A percentile compares a stretch with the other conserved stretches of the same genome.
Conservation (phyloP, 2,797 vertebrate species). For the Notolabrus celidotus region DNA sequence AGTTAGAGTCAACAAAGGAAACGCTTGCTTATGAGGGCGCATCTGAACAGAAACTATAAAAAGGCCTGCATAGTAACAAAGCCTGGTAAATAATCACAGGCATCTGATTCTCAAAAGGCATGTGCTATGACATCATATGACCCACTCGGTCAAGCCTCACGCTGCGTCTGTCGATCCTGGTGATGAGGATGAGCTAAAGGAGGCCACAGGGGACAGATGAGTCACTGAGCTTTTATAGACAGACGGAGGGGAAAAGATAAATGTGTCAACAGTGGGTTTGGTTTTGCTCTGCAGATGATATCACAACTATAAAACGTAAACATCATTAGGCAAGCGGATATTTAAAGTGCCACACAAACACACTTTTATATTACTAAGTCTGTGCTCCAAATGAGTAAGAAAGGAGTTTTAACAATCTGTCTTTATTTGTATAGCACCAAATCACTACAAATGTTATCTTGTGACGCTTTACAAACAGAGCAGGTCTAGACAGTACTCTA, state of each 20-base stretch:
- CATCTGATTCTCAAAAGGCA: constrained; percentile 33
- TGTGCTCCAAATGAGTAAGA: too few species aligned
- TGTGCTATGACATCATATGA: constrained; percentile 59
- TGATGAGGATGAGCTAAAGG: constrained; percentile 49
- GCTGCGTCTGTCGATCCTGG: constrained; percentile 27
- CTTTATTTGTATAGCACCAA: too few species aligned
- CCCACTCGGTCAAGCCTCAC: constrained; percentile 44
- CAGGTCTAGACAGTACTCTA: too few species aligned
- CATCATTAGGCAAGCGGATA: not conserved
- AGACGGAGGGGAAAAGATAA: constrained; percentile 49
- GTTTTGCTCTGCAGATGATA: constrained; percentile 19
- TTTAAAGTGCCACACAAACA: too few species aligned
- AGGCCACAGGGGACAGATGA: constrained; percentile 51
- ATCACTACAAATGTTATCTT: too few species aligned
- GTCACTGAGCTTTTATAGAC: constrained; percentile 39
- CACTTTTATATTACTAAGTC: too few species aligned
- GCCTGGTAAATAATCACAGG: constrained; percentile 52
- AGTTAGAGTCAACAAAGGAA: constrained; percentile 31
- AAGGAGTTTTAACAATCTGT: too few species aligned
- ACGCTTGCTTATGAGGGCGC: constrained; percentile 30
- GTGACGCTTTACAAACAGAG: too few species aligned
- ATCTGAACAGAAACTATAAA: constrained; percentile 40
- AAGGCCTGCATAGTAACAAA: constrained; percentile 43
- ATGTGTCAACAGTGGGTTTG: constrained; percentile 20
- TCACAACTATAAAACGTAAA: not conserved